Percentiles rank a stretch among this genome's conserved stretches.
Conservation (phyloP, 1,140 invertebrate genomes). For the Micrasema longulum region DNA sequence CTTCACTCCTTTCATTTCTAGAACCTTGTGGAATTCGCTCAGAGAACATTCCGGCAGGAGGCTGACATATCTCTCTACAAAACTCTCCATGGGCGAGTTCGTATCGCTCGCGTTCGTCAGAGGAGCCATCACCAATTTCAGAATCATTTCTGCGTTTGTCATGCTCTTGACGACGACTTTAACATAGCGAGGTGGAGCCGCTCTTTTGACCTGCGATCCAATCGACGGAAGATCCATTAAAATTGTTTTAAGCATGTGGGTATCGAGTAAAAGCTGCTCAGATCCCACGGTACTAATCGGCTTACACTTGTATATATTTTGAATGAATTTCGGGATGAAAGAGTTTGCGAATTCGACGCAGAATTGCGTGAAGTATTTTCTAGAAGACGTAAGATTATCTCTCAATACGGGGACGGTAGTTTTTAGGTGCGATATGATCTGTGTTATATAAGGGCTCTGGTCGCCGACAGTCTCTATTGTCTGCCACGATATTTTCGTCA, state of each 20-base stretch:
- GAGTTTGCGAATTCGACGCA: conserved; percentile 96
- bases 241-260: conserved; percentile 96
- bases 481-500: conserved; percentile 95
- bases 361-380: conserved; percentile 99
- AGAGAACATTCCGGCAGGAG: conserved; percentile 91
- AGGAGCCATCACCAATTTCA: conserved; percentile 97
- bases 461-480: conserved; percentile 94
- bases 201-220: conserved; percentile 86
- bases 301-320: conserved; percentile 94
- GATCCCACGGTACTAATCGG: conserved; percentile 93
- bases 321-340: conserved; percentile 96
- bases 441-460: conserved; percentile 94
- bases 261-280: conserved; percentile 97
- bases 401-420: conserved; percentile 90
- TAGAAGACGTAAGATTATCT: conserved; percentile 91
- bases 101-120: conserved; percentile 82
- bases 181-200: conserved; percentile 86
- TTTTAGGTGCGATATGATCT: conserved; percentile 89
- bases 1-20: conserved; percentile 94
- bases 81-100: conserved; percentile 64
- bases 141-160: conserved; percentile 98
- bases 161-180: conserved; percentile 96
- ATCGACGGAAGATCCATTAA: conserved; percentile 95
- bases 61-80: conserved; percentile 92
- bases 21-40: conserved; percentile 93